Base-by-base conservation (phyloP, 2,797 vertebrate species). In the Pseudopleuronectes americanus region DNA sequence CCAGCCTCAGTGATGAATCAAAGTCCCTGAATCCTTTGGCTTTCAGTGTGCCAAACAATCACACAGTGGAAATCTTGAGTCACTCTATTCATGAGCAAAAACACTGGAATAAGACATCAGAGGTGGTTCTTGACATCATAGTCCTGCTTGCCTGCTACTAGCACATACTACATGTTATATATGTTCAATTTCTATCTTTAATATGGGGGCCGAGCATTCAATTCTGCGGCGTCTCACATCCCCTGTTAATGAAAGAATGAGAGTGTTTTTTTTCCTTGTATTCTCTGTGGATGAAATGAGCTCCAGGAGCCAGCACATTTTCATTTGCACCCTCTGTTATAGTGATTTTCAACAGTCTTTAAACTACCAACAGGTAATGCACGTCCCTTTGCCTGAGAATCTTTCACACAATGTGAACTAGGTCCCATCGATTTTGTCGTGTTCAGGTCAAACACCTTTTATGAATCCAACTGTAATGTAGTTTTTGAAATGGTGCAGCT, bases 1-100 rank as follows among this genome's bases (percentile, higher is more conserved):
- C 69, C 43, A 56, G 62, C 70, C 59, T 56, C 38, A 48, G 62
- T 56, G 70, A 83, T 76, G 68, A 83, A 84, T 83, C 57, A 66
- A 80, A 65, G 43, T 73, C 49, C 13, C 56, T 67, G 68, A 67
- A 64, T 77, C 62, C 58, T 57, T 77, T 74, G 54, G 72, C 58
- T 77, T 73, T 70, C 68, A 72, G 72, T n/a, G 17, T 41, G 73
- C 75, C 45, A 62, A 61, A 65, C 24, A 71, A 67, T 58, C 53
- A 59, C 31, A 57, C 57, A 43, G 36, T 61, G 64, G 33, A 69
- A 68, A 54, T 28, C 4, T 59, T 36, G 64, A 78, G 76, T 68
- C 26, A 54, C 33, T 28, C 83, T 57, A 67, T 73, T 55, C 48
- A 47, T 22, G 23, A 31, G 6, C n/a, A 59, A 68, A 71, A 36